Percentiles rank a stretch among this genome's conserved stretches.
Evolutionary conservation across 2,888 invertebrate genomes (phyloP).

Genomic region (Phorcus lineatus): DNA sequence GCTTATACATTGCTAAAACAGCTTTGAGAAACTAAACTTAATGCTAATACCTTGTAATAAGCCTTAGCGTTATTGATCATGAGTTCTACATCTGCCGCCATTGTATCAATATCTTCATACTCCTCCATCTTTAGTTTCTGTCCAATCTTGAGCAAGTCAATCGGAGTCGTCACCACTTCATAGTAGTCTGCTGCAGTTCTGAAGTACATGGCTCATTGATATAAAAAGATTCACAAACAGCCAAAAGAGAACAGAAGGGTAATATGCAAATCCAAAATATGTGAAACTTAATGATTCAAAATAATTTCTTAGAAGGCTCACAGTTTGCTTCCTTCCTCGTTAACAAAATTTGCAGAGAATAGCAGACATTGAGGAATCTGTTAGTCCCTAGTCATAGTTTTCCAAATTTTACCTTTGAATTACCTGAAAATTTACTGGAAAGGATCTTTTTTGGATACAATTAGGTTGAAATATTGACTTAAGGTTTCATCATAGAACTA

Average conservation of each 20-base stretch:
- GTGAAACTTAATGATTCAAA: neutral
- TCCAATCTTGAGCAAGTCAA: conserved; percentile 95
- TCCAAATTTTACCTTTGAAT: no score
- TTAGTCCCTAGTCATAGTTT: no score
- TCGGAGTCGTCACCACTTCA: conserved; percentile 91
- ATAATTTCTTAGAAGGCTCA: no score
- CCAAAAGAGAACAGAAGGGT: neutral
- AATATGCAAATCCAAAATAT: neutral
- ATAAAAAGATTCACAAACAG: neutral
- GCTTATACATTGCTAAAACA: no score
- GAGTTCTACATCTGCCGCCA: conserved; percentile 91
- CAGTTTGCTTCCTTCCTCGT: no score
- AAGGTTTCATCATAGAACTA: no score
- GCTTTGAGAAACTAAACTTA: no score
- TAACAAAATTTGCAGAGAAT: no score
- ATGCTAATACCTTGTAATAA: conserved; percentile 85
- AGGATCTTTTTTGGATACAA: no score
- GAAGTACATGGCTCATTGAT: conserved; percentile 21
- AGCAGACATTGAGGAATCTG: no score
- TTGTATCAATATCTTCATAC: conserved; percentile 93
- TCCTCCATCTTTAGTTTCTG: conserved; percentile 98
- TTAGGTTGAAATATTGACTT: no score
- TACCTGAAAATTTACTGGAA: no score
- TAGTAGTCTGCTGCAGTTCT: conserved; percentile 77
- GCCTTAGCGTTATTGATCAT: conserved; percentile 95